Evolutionary conservation across 2,888 invertebrate species (phyloP), one percentile per base, ranked within the genome.

Genomic region (Heliothis peltigera): DNA sequence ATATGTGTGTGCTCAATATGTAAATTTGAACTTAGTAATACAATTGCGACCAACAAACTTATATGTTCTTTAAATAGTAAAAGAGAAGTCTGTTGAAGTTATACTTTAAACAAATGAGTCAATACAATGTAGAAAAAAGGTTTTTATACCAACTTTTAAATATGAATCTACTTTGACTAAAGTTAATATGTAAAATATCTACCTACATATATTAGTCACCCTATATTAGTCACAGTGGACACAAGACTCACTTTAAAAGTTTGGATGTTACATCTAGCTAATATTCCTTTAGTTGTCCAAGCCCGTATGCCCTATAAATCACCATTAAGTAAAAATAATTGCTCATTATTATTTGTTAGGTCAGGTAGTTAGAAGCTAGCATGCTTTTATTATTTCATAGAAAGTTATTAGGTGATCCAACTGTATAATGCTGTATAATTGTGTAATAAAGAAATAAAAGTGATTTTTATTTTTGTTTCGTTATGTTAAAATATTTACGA

Each of bases 281-380:
- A 43, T 35, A 67, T 58, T 46, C 62, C 66, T 47, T 53, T 58
- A 47, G 49, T 52, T 21, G 52, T 60, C 67, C 72, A 76, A 49
- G 64, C 72, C 60, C 65, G 77, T 15, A 35, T 64, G 46, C 56
- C 65, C 71, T 73, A 76, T 56, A 72, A 75, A 63, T 61, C 62
- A 56, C 52, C 48, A 17, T 63, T 15, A 52, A 35, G 51, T 62
- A 42, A 70, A 55, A 42, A 59, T 4, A 51, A 46, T 51, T 62
- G 8, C 47, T 35, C 28, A 21, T 19, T 2, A 28, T 43, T 35
- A 4, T 18, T 25, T 22, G 4, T 1, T 28, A 19, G 17, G 42
- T 42, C 17, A 17, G n/a, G 1, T n/a, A 42, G 7, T n/a, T 17
- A 17, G 42, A n/a, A n/a, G 35, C 4, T 35, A 35, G 39, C 39